phyloP scores from a whole-genome alignment of 2,797 vertebrate species.

The Oryzias dopingdopingensis region DNA sequence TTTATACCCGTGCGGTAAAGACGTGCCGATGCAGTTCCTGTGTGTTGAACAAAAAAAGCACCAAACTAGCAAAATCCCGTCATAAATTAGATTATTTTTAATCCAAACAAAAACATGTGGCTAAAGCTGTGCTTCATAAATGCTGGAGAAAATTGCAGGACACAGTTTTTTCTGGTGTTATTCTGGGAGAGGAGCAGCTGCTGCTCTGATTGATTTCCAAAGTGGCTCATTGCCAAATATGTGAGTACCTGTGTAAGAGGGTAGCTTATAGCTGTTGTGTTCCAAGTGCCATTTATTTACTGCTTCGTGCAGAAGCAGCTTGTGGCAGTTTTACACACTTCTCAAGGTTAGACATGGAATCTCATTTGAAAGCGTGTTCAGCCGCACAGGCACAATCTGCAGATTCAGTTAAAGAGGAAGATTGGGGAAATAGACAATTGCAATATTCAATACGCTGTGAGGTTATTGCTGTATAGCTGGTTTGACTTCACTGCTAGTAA shows the following conservation, averaged over 20 bases:
- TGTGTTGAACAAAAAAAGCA: too few relatives aligned
- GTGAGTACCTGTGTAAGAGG: constrained; percentile 48
- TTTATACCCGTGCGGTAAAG: too few relatives aligned
- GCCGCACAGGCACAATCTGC: constrained; percentile 16
- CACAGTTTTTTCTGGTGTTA: constrained; percentile 35
- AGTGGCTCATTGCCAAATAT: constrained; percentile 47
- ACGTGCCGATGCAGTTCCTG: too few relatives aligned
- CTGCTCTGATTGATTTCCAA: constrained; percentile 47
- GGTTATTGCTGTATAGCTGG: neutral
- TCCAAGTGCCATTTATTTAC: constrained; percentile 46
- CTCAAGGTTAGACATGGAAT: constrained; percentile 56
- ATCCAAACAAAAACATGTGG: too few relatives aligned
- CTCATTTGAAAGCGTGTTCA: constrained; percentile 43
- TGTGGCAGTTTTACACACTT: constrained; percentile 59
- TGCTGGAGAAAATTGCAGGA: constrained; percentile 4
- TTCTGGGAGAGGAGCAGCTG: constrained; percentile 44
- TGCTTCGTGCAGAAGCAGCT: constrained; percentile 23
- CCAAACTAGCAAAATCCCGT: too few relatives aligned
- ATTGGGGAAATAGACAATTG: constrained; percentile 38
- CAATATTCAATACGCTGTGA: constrained; percentile 11
- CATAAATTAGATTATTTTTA: too few relatives aligned
- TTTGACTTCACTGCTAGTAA: constrained; percentile 15
- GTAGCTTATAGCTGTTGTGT: constrained; percentile 40
- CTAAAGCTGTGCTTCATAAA: too few relatives aligned
- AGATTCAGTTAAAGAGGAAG: constrained; percentile 36